These are phyloP conservation scores for Hirtodrosophila duncani DNA, from an alignment of 2,888 invertebrate species.

Conservation along the genomic window DNA sequence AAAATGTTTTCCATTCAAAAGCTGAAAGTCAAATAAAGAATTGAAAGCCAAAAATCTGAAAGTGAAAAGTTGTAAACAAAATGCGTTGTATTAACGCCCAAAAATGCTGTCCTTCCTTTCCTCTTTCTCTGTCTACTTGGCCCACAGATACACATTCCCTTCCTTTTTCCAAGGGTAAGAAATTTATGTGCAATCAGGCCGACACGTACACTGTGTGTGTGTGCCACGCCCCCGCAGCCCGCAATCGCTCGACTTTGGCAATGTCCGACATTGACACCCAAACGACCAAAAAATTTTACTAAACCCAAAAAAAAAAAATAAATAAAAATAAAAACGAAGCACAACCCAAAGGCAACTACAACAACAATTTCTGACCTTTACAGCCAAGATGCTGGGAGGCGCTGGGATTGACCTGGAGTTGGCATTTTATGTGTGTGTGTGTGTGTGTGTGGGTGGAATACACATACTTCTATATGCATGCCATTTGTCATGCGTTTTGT, in stretches of 20 bases:
- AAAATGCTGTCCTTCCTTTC: conserved; percentile 10
- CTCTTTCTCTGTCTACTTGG: background rate
- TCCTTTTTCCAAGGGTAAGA: conserved; percentile 6
- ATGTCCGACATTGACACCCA: conserved; percentile 48
- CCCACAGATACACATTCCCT: background rate
- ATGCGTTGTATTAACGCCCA: conserved; percentile 65
- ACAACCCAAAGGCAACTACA: conserved; percentile 20
- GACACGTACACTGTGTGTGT: conserved; percentile 64
- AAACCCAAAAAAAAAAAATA: conserved; percentile 40
- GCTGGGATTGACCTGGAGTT: background rate
- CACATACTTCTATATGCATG: conserved; percentile 13
- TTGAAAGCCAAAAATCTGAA: conserved; percentile 51
- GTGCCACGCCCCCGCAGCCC: conserved; percentile 10
- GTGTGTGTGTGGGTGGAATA: conserved; percentile 1
- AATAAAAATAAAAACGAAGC: conserved; percentile 26
- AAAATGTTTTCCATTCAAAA: conserved; percentile 29
- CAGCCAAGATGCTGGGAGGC: conserved; percentile 39
- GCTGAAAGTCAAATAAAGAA: conserved; percentile 58
- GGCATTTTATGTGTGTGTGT: conserved; percentile 2
- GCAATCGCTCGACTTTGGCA: background rate
- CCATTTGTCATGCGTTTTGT: conserved; percentile 58
- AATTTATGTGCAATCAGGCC: conserved; percentile 68
- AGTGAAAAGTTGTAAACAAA: conserved; percentile 69
- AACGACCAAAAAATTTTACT: conserved; percentile 31
- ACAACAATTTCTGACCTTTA: conserved; percentile 48